A percentile compares a stretch with the other conserved stretches of the same genome.
These are phyloP conservation scores for Eufriesea mexicana DNA, from an alignment of 1,140 invertebrate genomes.

Conservation along the genomic window DNA sequence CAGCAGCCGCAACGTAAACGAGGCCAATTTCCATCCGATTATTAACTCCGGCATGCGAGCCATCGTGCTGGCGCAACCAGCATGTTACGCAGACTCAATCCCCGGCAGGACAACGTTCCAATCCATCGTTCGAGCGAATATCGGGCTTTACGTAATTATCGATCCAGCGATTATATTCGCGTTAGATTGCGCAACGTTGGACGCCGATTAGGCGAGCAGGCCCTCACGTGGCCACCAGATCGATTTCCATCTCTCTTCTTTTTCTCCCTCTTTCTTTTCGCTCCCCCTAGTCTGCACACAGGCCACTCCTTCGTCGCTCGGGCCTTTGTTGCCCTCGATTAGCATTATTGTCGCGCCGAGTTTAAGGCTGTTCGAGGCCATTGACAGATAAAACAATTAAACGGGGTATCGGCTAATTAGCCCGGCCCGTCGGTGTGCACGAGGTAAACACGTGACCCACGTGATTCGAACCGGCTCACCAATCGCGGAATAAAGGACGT, in stretches of 20 bases:
- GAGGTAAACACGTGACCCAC: conserved; percentile 47
- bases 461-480: conserved; percentile 5
- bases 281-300: background rate
- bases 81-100: background rate
- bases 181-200: conserved; percentile 43
- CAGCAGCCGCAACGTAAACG: background rate
- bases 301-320: background rate
- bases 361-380: conserved; percentile 29
- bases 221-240: conserved; percentile 20
- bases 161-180: conserved; percentile 15
- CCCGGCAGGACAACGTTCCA: background rate
- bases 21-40: background rate
- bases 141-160: conserved; percentile 48
- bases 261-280: background rate
- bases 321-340: conserved; percentile 25
- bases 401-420: conserved; percentile 42
- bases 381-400: conserved; percentile 44
- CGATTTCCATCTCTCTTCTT: conserved; percentile 2
- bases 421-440: conserved; percentile 11
- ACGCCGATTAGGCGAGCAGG: conserved; percentile 5
- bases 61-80: background rate
- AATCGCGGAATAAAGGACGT: conserved; percentile 25
- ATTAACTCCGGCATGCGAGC: background rate
- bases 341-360: conserved; percentile 19
- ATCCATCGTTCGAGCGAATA: conserved; percentile 12